Evolutionary conservation across 2,888 invertebrate species (phyloP), one percentile per base, ranked within the genome.

Genomic region (Ferrisia virgata): DNA sequence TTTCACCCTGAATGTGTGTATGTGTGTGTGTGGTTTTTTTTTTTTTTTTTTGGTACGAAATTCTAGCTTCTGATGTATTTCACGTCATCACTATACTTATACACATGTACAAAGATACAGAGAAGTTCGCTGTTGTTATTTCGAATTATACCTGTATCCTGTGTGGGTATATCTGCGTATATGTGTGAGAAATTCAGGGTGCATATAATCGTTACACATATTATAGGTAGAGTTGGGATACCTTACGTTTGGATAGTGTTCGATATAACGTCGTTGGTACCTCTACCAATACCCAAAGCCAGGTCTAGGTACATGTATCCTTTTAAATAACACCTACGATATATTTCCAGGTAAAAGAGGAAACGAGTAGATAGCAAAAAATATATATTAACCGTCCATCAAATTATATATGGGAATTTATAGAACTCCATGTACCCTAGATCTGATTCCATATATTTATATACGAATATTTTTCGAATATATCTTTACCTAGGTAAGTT

Each of bases 291-390:
- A n/a, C n/a, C n/a, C n/a, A n/a, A n/a, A n/a, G n/a, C n/a, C n/a
- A n/a, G n/a, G n/a, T n/a, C n/a, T n/a, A n/a, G n/a, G n/a, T n/a
- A n/a, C n/a, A n/a, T n/a, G 53, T 76, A 76, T 76, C 72, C 72
- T 76, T 76, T 76, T 8, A n/a, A 76, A 64, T n/a, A 31, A 36
- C 72, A 76, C 72, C 72, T 36, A 76, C 72, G 25, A 53, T 13
- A 13, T 76, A 18, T 76, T 76, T 76, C 72, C 72, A 76, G 72
- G 72, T 76, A 76, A 76, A 76, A 76, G 72, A 76, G 72, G 72
- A 76, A 76, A 76, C 36, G 18, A 76, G 72, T 76, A 18, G 18
- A 64, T 64, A 64, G 28, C 64, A 28, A 64, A 64, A 18, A 76
- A 33, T 64, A n/a, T n/a, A 76, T 76, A 36, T 76, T 18, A 33